phyloP scores from a whole-genome alignment of 2,113 vertebrate genomes.

The Cervus canadensis region DNA sequence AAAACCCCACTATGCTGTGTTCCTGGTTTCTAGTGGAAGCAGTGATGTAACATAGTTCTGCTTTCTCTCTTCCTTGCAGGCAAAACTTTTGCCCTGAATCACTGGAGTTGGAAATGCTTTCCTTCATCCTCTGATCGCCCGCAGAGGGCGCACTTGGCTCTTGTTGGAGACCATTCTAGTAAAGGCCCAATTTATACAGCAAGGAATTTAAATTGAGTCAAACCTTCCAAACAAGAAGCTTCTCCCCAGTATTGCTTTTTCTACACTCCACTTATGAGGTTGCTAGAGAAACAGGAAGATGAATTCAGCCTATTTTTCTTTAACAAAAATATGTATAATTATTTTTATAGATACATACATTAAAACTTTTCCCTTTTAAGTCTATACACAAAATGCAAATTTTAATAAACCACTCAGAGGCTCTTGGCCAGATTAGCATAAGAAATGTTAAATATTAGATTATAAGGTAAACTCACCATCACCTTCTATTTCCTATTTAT shows the following conservation, averaged over 20 bases:
- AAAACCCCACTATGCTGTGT: background rate
- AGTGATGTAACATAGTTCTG: background rate
- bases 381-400: slow-evolving; percentile 50
- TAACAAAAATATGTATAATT: slow-evolving; percentile 50
- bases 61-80: background rate
- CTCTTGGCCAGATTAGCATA: slow-evolving; percentile 40
- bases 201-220: slow-evolving; percentile 26
- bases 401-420: slow-evolving; percentile 46
- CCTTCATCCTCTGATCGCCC: background rate
- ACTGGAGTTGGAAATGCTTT: background rate
- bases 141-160: slow-evolving; percentile 38
- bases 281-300: background rate
- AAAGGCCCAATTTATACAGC: background rate
- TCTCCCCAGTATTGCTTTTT: background rate
- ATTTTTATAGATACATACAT: slow-evolving; percentile 52
- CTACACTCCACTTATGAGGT: background rate
- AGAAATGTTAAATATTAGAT: slow-evolving; percentile 59
- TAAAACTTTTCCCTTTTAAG: background rate
- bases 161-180: background rate
- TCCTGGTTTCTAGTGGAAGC: background rate
- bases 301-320: slow-evolving; percentile 33
- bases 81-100: background rate
- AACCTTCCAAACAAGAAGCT: slow-evolving; percentile 17
- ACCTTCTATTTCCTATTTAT: slow-evolving; percentile 45
- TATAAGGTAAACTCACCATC: slow-evolving; percentile 24